Base-by-base conservation (phyloP, 1,140 invertebrate genomes). In the Drosophila yakuba region DNA sequence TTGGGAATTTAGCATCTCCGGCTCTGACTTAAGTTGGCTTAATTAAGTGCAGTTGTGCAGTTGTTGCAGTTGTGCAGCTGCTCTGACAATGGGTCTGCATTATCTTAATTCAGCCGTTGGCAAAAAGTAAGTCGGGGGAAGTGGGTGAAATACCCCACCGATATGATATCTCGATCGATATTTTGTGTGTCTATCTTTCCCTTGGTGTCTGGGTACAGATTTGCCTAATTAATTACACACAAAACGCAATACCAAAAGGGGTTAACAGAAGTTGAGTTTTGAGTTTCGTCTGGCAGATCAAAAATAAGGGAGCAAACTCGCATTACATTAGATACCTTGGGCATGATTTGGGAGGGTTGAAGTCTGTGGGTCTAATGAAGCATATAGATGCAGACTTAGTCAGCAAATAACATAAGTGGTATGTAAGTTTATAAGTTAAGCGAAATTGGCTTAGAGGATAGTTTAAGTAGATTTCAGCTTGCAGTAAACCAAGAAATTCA, bases 221-320 rank as follows among this genome's bases (percentile, higher is more conserved):
- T 88, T 88, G 83, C 75, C 79, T 88, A 88, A 88, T 88, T 88
- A 88, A 88, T 88, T 88, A 83, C 83, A 83, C 83, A 82, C 59
- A 79, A 82, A 81, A 81, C 61, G 81, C 52, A 73, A 45, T 28
- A 35, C 39, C 35, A 20, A 61, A 54, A 47, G 68, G 41, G 41
- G 56, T 51, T 73, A 73, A 32, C 35, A 51, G 8, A 36, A 39
- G 20, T 56, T 67, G 71, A 58, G 72, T 51, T 64, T 48, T 39
- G 50, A 44, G 52, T 61, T 32, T 43, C 0, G 10, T 17, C 36
- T 6, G 32, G 32, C 15, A 52, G 35, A 28, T 3, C 38, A n/a
- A 15, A 43, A 51, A 48, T 52, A 8, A 17, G 38, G 61, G 28
- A 63, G 57, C 6, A 51, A 51, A 25, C 17, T 20, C 14, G 47